Base-by-base conservation (phyloP, 2,888 invertebrate genomes). In the Caenorhabditis zanzibari region DNA sequence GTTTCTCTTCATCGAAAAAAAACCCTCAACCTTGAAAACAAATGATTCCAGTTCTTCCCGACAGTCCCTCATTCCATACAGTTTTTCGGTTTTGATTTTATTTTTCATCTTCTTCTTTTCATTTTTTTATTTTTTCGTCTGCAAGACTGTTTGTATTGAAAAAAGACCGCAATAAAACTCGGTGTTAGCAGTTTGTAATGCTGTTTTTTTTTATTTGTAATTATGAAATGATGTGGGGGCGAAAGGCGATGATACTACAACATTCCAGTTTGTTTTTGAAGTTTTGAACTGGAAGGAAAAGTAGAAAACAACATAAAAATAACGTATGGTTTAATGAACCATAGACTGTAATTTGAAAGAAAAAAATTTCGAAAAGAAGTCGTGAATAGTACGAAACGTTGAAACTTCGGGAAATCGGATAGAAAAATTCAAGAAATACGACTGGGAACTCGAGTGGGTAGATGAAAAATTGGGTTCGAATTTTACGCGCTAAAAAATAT, bases 221-320 rank as follows among this genome's bases (percentile, higher is more conserved):
- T 47, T 44, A 19, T 72, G 71, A 72, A 32, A 44, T 72, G 22
- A 16, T 41, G 49, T 32, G 12, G 41, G n/a, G 16, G 66, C 49
- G 47, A 47, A 47, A 41, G 9, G 49, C 28, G 19, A 47, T 19
- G 35, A 44, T 44, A 68, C 26, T 44, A 72, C 28, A 26, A 26
- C 28, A 52, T 22, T 32, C 41, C 41, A 12, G 44, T 47, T 6
- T 47, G 47, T 47, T 47, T n/a, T 47, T 47, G 47, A 19, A 19
- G 47, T 47, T 47, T 47, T 35, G 24, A 64, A 28, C 3, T 12
- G 10, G 19, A 19, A 47, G 5, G 14, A 19, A 19, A 47, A 47
- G 19, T n/a, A 47, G 14, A n/a, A 19, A 24, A 47, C 4, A 49
- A 28, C 47, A 47, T 19, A 47, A 19, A 1, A 47, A 47, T 19